Evolutionary conservation across 1,140 invertebrate genomes (phyloP), one percentile per base, ranked within the genome.

Genomic region (Eumaeus atala): DNA sequence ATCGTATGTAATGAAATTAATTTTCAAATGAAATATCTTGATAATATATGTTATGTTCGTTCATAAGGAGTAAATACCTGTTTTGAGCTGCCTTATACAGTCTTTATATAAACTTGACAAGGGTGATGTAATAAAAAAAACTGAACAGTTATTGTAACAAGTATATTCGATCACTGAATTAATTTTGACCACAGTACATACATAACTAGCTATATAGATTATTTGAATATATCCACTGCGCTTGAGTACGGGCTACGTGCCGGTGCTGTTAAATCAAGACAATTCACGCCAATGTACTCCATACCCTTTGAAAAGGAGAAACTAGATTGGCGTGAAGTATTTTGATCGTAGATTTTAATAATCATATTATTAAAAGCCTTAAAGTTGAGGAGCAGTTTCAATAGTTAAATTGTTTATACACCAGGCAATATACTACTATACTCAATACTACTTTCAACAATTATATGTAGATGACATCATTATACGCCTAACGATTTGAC

Each of bases 111-210:
- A 17, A 40, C 38, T 28, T 18, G 21, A 17, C 12, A 53, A 17
- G 33, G 37, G 51, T n/a, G n/a, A 53, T 42, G 33, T 37, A 17
- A 49, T 38, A 58, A 61, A 55, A n/a, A n/a, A 48, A 64, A 51
- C 33, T 33, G 10, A 42, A 33, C 56, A 44, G 70, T 75, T 75
- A 78, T 72, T 74, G 77, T 83, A 85, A 85, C 82, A 85, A 85
- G 72, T 84, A 78, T 85, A 83, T 85, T 83, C 82, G 82, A 85
- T 77, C 82, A 85, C 82, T 85, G 82, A 81, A 69, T 75, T 73
- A 72, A 68, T 70, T 66, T 71, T 64, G 70, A 80, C 66, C 70
- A 77, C 63, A 68, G 73, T 68, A 77, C 66, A 67, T 77, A 76
- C 68, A 75, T 38, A 33, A 40, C 40, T 34, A 33, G 61, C 69